These are phyloP conservation scores for Trachythela sp. DNA, from an alignment of 64 coral and sea anemone genomes.

Conservation along the genomic window DNA sequence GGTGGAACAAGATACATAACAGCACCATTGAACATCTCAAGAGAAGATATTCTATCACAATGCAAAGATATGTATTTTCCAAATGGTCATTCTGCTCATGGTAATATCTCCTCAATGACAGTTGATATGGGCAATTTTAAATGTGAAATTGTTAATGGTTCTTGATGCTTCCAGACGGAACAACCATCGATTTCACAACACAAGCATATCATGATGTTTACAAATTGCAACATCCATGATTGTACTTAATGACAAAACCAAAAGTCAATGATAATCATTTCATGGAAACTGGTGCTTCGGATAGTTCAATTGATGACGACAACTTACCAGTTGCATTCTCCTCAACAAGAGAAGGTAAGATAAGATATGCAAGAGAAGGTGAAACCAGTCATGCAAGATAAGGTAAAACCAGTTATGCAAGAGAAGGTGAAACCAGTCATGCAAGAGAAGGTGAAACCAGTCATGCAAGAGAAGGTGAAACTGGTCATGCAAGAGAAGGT, in stretches of 20 bases:
- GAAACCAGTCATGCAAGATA: too few relatives aligned
- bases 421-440: too few relatives aligned
- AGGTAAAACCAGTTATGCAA: too few relatives aligned
- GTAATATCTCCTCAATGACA: constrained; percentile 30
- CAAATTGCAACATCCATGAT: constrained; percentile 40
- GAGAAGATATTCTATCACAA: constrained; percentile 32
- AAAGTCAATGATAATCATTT: neutral
- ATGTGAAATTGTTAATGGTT: constrained; percentile 15
- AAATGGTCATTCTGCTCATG: constrained; percentile 20
- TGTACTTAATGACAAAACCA: constrained; percentile 56
- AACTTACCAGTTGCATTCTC: neutral
- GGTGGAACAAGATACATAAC: constrained; percentile 27
- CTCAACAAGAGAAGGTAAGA: neutral
- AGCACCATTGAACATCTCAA: neutral
- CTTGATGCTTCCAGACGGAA: constrained; percentile 20
- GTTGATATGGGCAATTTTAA: constrained; percentile 59
- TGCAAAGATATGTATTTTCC: constrained; percentile 40
- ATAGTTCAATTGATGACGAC: neutral
- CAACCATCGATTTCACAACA: constrained; percentile 41
- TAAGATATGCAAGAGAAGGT: neutral
- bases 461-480: too few relatives aligned
- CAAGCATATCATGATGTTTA: constrained; percentile 43
- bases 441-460: too few relatives aligned
- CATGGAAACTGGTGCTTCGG: neutral
- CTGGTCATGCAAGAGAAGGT: too few relatives aligned